Percentiles rank a stretch among this genome's conserved stretches.
Conservation (phyloP, 1,140 invertebrate species). For the Hypsibius dujardini region DNA sequence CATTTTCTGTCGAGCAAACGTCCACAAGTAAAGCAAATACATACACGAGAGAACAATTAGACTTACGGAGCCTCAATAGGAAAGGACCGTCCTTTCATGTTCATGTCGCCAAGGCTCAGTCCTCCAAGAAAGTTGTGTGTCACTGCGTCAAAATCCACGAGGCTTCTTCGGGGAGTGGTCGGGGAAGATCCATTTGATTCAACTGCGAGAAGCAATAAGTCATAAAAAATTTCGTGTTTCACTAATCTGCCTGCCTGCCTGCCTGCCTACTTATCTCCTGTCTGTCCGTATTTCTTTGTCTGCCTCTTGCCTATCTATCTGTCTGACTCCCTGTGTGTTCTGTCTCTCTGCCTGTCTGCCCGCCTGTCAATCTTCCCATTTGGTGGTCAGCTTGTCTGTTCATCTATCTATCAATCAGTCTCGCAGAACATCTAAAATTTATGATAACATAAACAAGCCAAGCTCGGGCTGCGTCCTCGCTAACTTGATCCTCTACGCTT, state of each 20-base stretch:
- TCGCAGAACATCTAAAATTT: too few species aligned
- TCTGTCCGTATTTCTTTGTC: not conserved
- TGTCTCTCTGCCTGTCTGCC: not conserved
- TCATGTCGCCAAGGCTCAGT: not conserved
- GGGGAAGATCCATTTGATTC: not conserved
- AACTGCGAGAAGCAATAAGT: not conserved
- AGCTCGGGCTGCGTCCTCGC: too few species aligned
- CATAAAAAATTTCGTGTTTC: not conserved
- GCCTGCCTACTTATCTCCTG: not conserved
- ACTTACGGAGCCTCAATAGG: not conserved
- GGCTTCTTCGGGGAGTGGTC: not conserved
- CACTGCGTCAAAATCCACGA: constrained; percentile 4
- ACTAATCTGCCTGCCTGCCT: not conserved
- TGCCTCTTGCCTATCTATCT: not conserved
- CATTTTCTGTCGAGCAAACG: not conserved
- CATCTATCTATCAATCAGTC: too few species aligned
- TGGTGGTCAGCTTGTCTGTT: too few species aligned
- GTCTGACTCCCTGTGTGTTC: not conserved
- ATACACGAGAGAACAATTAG: not conserved
- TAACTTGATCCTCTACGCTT: too few species aligned
- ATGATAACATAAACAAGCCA: too few species aligned
- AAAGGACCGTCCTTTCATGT: not conserved
- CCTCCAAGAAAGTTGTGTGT: constrained; percentile 10
- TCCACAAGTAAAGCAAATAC: not conserved
- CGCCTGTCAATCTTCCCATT: not conserved